phyloP scores from a whole-genome alignment of 2,888 invertebrate genomes.

The Aquatica leii region DNA sequence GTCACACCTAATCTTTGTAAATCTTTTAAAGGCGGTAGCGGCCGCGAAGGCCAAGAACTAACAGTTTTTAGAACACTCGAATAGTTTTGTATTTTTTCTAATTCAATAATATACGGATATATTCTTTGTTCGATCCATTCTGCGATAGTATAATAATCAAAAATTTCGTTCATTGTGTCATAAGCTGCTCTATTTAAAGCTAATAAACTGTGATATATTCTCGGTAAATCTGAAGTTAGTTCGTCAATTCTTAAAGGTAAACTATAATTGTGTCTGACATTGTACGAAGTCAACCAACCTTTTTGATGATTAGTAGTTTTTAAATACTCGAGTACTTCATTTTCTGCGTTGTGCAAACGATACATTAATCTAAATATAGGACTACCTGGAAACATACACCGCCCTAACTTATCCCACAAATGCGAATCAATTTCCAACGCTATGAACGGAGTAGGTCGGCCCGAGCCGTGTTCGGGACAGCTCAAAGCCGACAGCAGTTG shows the following conservation, averaged over 20 bases:
- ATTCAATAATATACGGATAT: slow-evolving; percentile 63
- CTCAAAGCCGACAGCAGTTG: slow-evolving; percentile 63
- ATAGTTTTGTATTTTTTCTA: slow-evolving; percentile 66
- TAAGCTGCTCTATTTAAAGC: slow-evolving; percentile 65
- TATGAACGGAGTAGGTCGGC: slow-evolving; percentile 61
- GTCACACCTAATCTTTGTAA: slow-evolving; percentile 61
- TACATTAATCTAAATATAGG: slow-evolving; percentile 63
- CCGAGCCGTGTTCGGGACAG: slow-evolving; percentile 61
- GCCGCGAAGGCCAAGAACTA: slow-evolving; percentile 68
- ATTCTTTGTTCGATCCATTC: slow-evolving; percentile 75
- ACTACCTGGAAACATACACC: slow-evolving; percentile 73
- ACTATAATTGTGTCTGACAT: slow-evolving; percentile 73
- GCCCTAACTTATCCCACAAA: slow-evolving; percentile 68
- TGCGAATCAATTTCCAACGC: slow-evolving; percentile 68
- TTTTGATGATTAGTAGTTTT: slow-evolving; percentile 54
- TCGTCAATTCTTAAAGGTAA: slow-evolving; percentile 73
- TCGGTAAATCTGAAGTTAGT: slow-evolving; percentile 64
- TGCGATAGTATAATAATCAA: slow-evolving; percentile 67
- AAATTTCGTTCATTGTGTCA: slow-evolving; percentile 66
- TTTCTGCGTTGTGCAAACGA: slow-evolving; percentile 58
- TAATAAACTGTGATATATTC: slow-evolving; percentile 67
- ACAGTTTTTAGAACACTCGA: slow-evolving; percentile 63
- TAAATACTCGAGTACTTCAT: slow-evolving; percentile 59
- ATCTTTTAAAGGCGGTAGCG: slow-evolving; percentile 64
- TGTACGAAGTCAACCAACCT: slow-evolving; percentile 77